Evolutionary conservation across 2,797 vertebrate genomes (phyloP).

Genomic region (Cryptoblepharus egeriae): DNA sequence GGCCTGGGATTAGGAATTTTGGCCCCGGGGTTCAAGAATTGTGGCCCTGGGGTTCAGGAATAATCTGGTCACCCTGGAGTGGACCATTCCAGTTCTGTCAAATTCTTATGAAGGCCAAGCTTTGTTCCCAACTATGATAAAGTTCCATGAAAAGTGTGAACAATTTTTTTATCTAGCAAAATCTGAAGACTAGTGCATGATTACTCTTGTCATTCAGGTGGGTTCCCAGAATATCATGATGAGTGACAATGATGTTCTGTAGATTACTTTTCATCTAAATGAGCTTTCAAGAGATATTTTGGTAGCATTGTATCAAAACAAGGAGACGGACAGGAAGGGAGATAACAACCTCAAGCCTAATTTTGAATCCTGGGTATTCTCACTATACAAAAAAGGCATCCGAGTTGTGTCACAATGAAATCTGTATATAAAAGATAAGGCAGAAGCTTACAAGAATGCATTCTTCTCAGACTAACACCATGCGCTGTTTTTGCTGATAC

Average conservation of each 20-base stretch:
- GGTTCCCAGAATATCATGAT: not conserved
- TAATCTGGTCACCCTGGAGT: too few species aligned
- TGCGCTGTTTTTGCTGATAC: slow-evolving; percentile 2
- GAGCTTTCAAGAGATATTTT: slow-evolving; percentile 31
- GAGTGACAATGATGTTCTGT: slow-evolving; percentile 2
- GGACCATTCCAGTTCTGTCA: too few species aligned
- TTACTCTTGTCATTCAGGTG: slow-evolving; percentile 22
- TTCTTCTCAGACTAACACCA: not conserved
- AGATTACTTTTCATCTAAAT: slow-evolving; percentile 30
- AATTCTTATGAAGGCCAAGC: not conserved
- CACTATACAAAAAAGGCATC: not conserved
- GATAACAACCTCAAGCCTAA: not conserved
- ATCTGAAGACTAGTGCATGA: not conserved
- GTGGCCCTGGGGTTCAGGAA: too few species aligned
- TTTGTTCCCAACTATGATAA: not conserved
- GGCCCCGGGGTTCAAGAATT: too few species aligned
- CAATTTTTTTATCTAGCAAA: not conserved
- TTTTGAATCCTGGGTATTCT: not conserved
- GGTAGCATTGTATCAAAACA: not conserved
- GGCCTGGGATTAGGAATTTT: too few species aligned
- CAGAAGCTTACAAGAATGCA: not conserved
- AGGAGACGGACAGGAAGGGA: slow-evolving; percentile 10
- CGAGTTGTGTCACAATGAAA: not conserved
- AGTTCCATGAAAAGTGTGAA: not conserved
- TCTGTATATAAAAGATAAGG: slow-evolving; percentile 1